Evolutionary conservation across 1,140 invertebrate genomes (phyloP), one percentile per base, ranked within the genome.

Genomic region (Galendromus occidentalis): DNA sequence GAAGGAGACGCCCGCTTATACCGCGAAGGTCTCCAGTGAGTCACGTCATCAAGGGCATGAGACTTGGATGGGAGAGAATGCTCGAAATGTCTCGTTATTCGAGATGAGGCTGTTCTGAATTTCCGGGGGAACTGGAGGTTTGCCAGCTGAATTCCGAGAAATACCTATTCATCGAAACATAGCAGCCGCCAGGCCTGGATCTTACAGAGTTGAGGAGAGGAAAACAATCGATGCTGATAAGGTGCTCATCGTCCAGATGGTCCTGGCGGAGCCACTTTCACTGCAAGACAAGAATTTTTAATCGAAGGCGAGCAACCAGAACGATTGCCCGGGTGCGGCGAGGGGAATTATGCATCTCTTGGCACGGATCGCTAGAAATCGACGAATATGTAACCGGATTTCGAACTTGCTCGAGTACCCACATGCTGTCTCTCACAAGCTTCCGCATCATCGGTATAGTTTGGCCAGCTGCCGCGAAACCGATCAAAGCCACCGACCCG

Each of bases 221-320:
- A 47, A 28, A 20, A 47, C 45, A 47, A 47, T 47, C 4, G 45
- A 6, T 47, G 45, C 14, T 4, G 18, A 22, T 47, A 47, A 47
- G 5, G 45, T 47, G 45, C 45, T 47, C 45, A 47, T 47, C 28
- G 45, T 47, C 45, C 45, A 47, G 45, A 47, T 47, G 45, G 45
- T 47, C 7, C 45, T 20, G 4, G 45, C 45, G 45, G 14, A 47
- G 45, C 45, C 45, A 5, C 45, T 20, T 20, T 47, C 28, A 7
- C 45, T 47, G 28, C 4, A 47, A 47, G 7, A 47, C 14, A 5
- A 14, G 14, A 14, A 20, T 6, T 5, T 22, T 47, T 14, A 4
- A 6, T 14, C 5, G 28, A 22, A 47, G 4, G 18, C 18, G 14
- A 20, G 14, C 45, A 28, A 4, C 14, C 14, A 14, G 45, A 47